These are phyloP conservation scores for Polyploca ridens DNA, from an alignment of 2,888 invertebrate species.

Conservation along the genomic window DNA sequence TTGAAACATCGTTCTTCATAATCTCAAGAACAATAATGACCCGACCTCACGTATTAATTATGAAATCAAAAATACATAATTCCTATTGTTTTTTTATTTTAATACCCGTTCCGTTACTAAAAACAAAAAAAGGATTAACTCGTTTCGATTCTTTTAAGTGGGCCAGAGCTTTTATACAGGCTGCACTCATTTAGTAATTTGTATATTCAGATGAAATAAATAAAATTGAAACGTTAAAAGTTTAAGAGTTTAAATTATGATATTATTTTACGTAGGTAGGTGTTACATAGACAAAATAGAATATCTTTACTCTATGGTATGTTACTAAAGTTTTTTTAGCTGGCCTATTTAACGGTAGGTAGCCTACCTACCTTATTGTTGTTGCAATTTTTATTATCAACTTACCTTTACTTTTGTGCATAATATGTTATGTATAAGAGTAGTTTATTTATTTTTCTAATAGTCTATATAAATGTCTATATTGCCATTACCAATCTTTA, in stretches of 20 bases:
- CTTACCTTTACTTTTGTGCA: too few species aligned
- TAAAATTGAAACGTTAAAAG: neutral
- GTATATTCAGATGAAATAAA: neutral
- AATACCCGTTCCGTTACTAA: neutral
- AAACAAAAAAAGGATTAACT: neutral
- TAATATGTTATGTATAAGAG: too few species aligned
- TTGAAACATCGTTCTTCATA: constrained; percentile 28
- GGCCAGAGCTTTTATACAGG: constrained; percentile 1
- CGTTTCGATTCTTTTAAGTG: neutral
- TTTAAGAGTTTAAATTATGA: neutral
- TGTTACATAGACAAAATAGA: too few species aligned
- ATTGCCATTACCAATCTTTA: neutral
- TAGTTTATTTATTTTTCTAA: too few species aligned
- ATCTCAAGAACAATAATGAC: constrained; percentile 26
- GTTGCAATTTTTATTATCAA: too few species aligned
- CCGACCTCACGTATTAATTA: constrained; percentile 32
- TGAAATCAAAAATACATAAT: constrained; percentile 23
- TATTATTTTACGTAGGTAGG: neutral
- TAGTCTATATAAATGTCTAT: too few species aligned
- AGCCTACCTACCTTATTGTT: too few species aligned
- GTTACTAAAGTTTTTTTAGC: too few species aligned
- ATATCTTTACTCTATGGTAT: too few species aligned
- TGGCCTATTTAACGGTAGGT: too few species aligned
- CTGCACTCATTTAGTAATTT: neutral
- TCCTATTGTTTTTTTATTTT: constrained; percentile 13